phyloP scores from a whole-genome alignment of 1,140 invertebrate genomes.

The Sinonovacula constricta region DNA sequence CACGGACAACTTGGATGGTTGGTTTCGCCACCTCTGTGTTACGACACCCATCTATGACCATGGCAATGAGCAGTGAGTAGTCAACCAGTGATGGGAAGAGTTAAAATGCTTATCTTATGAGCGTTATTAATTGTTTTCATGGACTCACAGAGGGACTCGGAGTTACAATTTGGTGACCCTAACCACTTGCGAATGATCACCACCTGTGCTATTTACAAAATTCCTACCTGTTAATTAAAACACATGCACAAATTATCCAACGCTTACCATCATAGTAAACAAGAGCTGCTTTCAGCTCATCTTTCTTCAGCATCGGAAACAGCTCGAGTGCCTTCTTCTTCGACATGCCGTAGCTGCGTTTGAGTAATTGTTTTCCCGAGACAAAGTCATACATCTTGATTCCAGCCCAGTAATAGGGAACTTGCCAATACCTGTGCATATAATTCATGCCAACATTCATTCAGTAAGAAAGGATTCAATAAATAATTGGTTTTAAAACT shows the following conservation, averaged over 20 bases:
- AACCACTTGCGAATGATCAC: not conserved
- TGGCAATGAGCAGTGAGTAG: not conserved
- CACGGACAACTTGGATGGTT: no score
- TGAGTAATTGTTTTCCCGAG: constrained; percentile 95
- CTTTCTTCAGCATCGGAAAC: constrained; percentile 97
- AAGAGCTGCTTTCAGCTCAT: no score
- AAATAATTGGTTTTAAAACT: not conserved
- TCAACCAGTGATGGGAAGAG: not conserved
- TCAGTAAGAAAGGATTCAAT: not conserved
- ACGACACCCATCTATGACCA: not conserved
- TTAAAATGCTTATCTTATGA: not conserved
- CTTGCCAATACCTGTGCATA: constrained; percentile 98
- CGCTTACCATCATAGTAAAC: constrained; percentile 98
- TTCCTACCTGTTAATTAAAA: not conserved
- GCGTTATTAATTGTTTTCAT: not conserved
- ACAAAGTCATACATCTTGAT: constrained; percentile 99
- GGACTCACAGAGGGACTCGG: not conserved
- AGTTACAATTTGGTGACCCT: no score
- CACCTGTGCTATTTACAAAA: not conserved
- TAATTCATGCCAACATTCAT: no score
- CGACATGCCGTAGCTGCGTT: constrained; percentile 95
- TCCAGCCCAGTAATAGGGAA: constrained; percentile 99
- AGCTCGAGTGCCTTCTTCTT: constrained; percentile 96
- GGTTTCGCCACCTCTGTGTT: no score
- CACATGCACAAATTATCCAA: no score